phyloP scores from a whole-genome alignment of 2,797 vertebrate genomes.

The Neopelma chrysocephalum region DNA sequence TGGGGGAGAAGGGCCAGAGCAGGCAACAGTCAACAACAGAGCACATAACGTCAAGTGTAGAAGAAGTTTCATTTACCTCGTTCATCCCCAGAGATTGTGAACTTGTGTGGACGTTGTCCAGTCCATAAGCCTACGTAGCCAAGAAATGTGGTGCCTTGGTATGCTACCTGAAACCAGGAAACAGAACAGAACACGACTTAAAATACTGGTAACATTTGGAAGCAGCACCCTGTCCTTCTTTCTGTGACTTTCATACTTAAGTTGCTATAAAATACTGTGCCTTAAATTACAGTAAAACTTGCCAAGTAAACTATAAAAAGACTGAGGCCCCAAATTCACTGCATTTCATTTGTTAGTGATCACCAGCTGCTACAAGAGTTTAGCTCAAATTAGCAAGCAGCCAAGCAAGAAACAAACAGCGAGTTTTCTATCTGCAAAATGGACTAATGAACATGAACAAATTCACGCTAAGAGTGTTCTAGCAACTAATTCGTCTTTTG shows the following conservation, averaged over 20 bases:
- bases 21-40: not conserved
- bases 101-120: conserved; percentile 89
- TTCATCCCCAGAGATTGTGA: conserved; percentile 89
- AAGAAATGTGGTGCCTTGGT: conserved; percentile 89
- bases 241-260: fast-evolving
- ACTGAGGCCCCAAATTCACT: not conserved
- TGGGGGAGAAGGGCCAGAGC: not conserved
- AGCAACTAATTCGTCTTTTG: not conserved
- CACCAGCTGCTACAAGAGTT: not conserved
- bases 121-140: conserved; percentile 96
- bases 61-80: conserved; percentile 75
- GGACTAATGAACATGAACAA: fast-evolving
- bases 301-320: not conserved
- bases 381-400: not conserved
- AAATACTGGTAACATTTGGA: not conserved
- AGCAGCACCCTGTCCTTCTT: not conserved
- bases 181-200: not conserved
- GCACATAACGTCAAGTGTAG: fast-evolving
- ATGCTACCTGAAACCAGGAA: conserved; percentile 79
- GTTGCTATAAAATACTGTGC: not conserved
- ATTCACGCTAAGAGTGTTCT: not conserved
- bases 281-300: not conserved
- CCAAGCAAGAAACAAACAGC: not conserved
- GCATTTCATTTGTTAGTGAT: not conserved
- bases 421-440: not conserved